Base-by-base conservation (phyloP, 2,888 invertebrate species). In the Tricholauxania praeusta region DNA sequence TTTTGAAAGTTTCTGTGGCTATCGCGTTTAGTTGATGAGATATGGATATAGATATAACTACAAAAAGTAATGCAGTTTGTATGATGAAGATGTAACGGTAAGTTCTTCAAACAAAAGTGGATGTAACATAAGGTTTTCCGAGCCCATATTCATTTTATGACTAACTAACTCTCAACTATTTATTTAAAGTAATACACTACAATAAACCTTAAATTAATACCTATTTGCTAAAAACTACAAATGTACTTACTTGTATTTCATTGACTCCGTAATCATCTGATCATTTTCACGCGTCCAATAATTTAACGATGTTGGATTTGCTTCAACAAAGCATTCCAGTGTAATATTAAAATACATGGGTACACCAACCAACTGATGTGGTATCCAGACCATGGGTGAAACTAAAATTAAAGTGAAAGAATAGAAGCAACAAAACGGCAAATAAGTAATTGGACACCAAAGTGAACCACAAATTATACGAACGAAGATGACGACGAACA, bases 301-400 rank as follows among this genome's bases (percentile, higher is more conserved):
- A 88, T 96, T 96, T 74, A 96, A 90, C 17, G 96, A 96, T 48
- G 94, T 94, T 5, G 96, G 96, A 88, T 96, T 94, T 3, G 96
- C 96, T 88, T 96, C 96, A 8, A 96, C 95, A 84, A 93, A 93
- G 84, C 96, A 96, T 88, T 96, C 96, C 75, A 96, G 88, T 6
- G 94, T 95, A 12, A 96, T 93, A 80, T 93, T 93, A 86, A 93
- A 94, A 76, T 93, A 93, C 73, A 94, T 89, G 1, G 95, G 95
- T 17, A 94, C 94, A 47, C 96, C 95, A 52, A 96, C 95, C 78
- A 96, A 89, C 87, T 96, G 96, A 88, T 96, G 94, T 7, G 96
- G 95, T 82, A 96, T 96, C 93, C 93, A 95, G 72, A 96, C 90
- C 95, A 96, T 95, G 12, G 96, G 96, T 1, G 96, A 94, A 89